A percentile compares a stretch with the other conserved stretches of the same genome.
Evolutionary conservation across 2,113 vertebrate species (phyloP).

Genomic region (Scomber scombrus): DNA sequence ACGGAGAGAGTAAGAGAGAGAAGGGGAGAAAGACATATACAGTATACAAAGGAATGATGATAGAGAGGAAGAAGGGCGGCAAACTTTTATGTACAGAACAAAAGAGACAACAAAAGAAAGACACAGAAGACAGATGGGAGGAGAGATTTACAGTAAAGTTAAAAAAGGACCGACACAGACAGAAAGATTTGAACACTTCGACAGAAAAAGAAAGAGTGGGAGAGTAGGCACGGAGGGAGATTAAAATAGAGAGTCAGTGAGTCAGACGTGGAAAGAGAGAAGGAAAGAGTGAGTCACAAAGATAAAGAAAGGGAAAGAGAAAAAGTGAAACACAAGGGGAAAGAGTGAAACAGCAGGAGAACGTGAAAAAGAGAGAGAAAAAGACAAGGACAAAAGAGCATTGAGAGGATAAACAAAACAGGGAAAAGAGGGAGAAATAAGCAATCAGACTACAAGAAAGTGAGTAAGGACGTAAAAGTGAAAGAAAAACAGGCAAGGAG

Average conservation of each 20-base stretch:
- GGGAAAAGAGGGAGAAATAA: background rate
- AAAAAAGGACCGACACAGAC: conserved; percentile 3
- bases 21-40: background rate
- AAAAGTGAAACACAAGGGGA: conserved; percentile 23
- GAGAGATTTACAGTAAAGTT: background rate
- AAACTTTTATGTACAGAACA: background rate
- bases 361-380: background rate
- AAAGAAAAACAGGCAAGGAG: background rate
- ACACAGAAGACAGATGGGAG: background rate
- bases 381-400: conserved; percentile 12
- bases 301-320: conserved; percentile 53
- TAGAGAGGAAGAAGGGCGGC: conserved; percentile 11
- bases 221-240: conserved; percentile 52
- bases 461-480: background rate
- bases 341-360: conserved; percentile 6
- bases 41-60: conserved; percentile 10
- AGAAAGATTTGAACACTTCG: conserved; percentile 35
- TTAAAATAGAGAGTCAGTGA: conserved; percentile 71
- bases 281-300: conserved; percentile 70
- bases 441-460: background rate
- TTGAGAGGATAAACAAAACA: background rate
- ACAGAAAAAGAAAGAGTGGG: conserved; percentile 53
- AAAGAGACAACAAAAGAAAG: background rate
- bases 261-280: conserved; percentile 67
- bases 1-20: background rate